Percentiles rank a stretch among this genome's conserved stretches.
These are phyloP conservation scores for Lineus longissimus DNA, from an alignment of 1,140 invertebrate genomes.

Conservation along the genomic window DNA sequence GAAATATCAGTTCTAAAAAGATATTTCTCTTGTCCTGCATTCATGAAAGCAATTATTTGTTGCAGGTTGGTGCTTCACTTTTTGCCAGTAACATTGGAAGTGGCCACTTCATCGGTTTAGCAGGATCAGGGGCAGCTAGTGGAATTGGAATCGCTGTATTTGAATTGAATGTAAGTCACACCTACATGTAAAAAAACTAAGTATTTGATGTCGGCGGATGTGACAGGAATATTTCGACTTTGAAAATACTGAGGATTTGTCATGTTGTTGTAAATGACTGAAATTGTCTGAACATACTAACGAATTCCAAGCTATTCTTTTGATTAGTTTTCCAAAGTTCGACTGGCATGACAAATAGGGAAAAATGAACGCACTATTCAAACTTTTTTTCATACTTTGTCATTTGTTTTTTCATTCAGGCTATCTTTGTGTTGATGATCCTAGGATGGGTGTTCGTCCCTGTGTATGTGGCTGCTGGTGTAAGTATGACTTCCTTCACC, in stretches of 20 bases:
- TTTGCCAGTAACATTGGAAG: constrained; percentile 63
- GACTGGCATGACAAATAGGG: too few relatives aligned
- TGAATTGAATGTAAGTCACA: constrained; percentile 56
- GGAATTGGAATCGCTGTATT: constrained; percentile 59
- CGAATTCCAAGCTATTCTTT: neutral
- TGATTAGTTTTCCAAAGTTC: neutral
- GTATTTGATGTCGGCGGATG: neutral
- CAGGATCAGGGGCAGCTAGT: constrained; percentile 55
- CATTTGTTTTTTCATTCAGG: constrained; percentile 35
- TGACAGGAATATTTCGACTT: neutral
- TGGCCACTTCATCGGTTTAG: constrained; percentile 62
- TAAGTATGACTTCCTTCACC: too few relatives aligned
- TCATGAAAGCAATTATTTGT: neutral
- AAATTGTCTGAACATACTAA: neutral
- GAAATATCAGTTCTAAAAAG: neutral
- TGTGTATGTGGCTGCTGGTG: constrained; percentile 49
- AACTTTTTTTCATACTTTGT: too few relatives aligned
- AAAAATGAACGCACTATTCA: too few relatives aligned
- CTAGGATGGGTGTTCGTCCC: constrained; percentile 52
- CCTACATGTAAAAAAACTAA: neutral
- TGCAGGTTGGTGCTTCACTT: constrained; percentile 60
- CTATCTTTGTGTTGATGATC: constrained; percentile 50
- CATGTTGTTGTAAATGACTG: neutral
- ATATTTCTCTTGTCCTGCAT: neutral
- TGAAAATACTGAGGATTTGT: neutral